phyloP scores from a whole-genome alignment of 2,888 invertebrate species.

The Cryptocephalus moraei region DNA sequence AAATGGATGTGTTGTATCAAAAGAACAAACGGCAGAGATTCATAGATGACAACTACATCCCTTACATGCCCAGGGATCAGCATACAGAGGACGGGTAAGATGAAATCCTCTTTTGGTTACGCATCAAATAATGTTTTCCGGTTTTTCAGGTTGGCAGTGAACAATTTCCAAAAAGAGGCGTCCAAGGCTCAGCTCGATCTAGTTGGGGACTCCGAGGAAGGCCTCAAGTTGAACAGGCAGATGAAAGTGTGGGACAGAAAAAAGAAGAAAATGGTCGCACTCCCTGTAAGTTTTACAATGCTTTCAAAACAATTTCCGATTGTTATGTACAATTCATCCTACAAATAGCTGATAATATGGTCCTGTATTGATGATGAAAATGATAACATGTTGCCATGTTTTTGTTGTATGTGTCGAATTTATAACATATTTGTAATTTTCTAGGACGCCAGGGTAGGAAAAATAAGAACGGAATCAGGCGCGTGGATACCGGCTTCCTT shows the following conservation, averaged over 20 bases:
- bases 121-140: background rate
- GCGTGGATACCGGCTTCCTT: conserved; percentile 89
- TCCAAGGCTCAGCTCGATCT: conserved; percentile 73
- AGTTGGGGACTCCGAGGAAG: conserved; percentile 67
- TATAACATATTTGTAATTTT: conserved; percentile 4
- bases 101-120: conserved; percentile 3
- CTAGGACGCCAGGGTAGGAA: conserved; percentile 51
- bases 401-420: background rate
- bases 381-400: too few species aligned
- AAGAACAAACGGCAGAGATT: conserved; percentile 46
- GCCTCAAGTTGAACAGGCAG: conserved; percentile 47
- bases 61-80: conserved; percentile 74
- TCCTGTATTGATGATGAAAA: too few species aligned
- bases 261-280: conserved; percentile 86
- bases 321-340: too few species aligned
- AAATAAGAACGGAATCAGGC: conserved; percentile 93
- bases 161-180: conserved; percentile 71
- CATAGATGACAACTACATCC: conserved; percentile 78
- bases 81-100: conserved; percentile 72
- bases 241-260: conserved; percentile 87
- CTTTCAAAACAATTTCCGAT: too few species aligned
- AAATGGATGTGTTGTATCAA: conserved; percentile 47
- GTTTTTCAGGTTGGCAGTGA: conserved; percentile 55
- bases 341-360: too few species aligned
- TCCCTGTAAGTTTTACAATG: conserved; percentile 46